Evolutionary conservation across 2,113 vertebrate species (phyloP).

Genomic region (Rhynchopsitta pachyrhyncha): DNA sequence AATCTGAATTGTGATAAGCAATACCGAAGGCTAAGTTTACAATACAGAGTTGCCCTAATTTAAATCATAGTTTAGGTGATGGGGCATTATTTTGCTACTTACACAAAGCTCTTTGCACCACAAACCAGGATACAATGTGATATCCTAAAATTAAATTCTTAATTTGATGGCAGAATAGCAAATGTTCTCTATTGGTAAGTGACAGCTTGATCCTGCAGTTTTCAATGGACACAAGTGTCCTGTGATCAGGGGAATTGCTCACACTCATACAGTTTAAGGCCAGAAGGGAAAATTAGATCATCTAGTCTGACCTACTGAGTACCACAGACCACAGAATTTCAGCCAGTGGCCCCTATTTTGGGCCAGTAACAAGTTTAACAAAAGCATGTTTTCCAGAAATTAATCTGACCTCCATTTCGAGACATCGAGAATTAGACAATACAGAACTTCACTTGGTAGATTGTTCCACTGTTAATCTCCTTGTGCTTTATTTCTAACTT

Average conservation of each 20-base stretch:
- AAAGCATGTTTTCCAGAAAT: constrained; percentile 59
- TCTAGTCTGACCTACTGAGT: constrained; percentile 17
- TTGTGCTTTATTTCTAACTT: not conserved
- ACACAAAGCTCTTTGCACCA: not conserved
- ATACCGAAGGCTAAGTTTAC: not conserved
- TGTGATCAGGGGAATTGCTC: constrained; percentile 10
- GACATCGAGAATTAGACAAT: constrained; percentile 45
- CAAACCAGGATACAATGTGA: not conserved
- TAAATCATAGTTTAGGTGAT: not conserved
- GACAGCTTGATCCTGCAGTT: not conserved
- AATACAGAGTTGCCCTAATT: not conserved
- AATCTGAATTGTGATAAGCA: not conserved
- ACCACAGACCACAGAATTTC: constrained; percentile 60
- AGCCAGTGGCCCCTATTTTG: constrained; percentile 19
- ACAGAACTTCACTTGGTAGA: not conserved
- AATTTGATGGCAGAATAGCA: not conserved
- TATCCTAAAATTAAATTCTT: not conserved
- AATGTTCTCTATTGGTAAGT: not conserved
- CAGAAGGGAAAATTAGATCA: constrained; percentile 54
- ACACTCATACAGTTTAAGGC: not conserved
- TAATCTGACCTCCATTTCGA: constrained; percentile 33
- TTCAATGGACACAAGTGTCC: not conserved
- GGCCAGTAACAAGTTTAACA: constrained; percentile 31
- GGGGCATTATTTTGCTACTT: not conserved
- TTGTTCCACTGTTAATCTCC: not conserved